Evolutionary conservation across 2,113 vertebrate genomes (phyloP).

Genomic region (Urocitellus parryii): DNA sequence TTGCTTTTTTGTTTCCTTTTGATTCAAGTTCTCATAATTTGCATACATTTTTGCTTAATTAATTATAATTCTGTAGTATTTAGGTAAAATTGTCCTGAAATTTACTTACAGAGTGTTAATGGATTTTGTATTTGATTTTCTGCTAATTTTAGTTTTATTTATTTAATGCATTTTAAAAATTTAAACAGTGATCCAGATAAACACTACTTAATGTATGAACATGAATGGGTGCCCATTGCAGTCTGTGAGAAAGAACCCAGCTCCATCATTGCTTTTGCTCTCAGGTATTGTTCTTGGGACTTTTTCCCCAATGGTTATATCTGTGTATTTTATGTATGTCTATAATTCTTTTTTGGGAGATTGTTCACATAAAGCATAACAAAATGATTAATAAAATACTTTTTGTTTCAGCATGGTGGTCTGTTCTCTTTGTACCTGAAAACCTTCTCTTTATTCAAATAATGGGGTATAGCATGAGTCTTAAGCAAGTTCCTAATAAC

Average conservation of each 20-base stretch:
- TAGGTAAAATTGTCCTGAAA: constrained; percentile 41
- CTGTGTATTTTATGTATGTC: not conserved
- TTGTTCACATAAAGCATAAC: not conserved
- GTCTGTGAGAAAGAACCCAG: constrained; percentile 98
- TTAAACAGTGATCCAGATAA: constrained; percentile 96
- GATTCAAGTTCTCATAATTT: not conserved
- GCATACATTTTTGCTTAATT: constrained; percentile 50
- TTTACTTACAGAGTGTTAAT: constrained; percentile 41
- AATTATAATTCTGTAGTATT: constrained; percentile 17
- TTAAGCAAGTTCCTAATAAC: constrained; percentile 40
- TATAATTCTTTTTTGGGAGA: not conserved
- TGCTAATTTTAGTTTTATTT: constrained; percentile 36
- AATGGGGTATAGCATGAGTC: not conserved
- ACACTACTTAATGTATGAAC: constrained; percentile 98
- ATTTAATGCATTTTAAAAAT: constrained; percentile 31
- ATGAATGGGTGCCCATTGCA: constrained; percentile 97
- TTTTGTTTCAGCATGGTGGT: not conserved
- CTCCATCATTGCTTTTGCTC: constrained; percentile 99
- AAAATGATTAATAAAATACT: constrained; percentile 31
- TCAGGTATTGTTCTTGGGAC: constrained; percentile 90
- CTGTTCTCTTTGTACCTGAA: constrained; percentile 48
- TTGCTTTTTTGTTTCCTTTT: not conserved
- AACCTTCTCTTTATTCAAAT: not conserved
- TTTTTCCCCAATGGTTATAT: not conserved
- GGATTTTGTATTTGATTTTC: not conserved